A percentile compares a stretch with the other conserved stretches of the same genome.
Evolutionary conservation across 2,888 invertebrate species (phyloP).

Genomic region (Eupithecia vulgata): DNA sequence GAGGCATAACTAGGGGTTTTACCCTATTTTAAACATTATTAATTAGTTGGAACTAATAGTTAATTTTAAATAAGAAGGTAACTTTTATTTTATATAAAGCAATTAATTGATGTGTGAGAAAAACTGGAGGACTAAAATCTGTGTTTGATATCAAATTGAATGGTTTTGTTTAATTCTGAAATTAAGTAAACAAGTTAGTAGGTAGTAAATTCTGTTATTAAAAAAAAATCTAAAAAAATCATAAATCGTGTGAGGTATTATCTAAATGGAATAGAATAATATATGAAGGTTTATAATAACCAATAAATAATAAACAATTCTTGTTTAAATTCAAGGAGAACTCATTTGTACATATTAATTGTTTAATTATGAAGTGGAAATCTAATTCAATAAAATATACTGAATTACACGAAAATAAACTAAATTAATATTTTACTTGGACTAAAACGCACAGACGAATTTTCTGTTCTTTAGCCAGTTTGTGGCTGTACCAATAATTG

Average conservation of each 20-base stretch:
- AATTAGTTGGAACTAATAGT: neutral
- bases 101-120: neutral
- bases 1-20: neutral
- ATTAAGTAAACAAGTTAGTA: too few relatives aligned
- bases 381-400: neutral
- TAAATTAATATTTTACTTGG: neutral
- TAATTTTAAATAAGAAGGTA: too few relatives aligned
- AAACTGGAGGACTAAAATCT: neutral
- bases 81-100: neutral
- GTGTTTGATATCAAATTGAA: neutral
- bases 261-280: neutral
- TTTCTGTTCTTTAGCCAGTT: neutral
- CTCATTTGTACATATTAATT: neutral
- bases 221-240: too few relatives aligned
- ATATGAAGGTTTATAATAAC: too few relatives aligned
- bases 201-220: too few relatives aligned
- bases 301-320: neutral
- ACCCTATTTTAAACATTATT: neutral
- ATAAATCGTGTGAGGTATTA: neutral
- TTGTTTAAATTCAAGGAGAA: neutral
- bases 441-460: neutral
- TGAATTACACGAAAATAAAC: neutral
- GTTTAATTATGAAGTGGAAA: neutral
- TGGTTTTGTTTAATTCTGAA: neutral
- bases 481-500: slow-evolving; percentile 15